phyloP scores from a whole-genome alignment of 2,888 invertebrate genomes.

The Calephelis perditalis region DNA sequence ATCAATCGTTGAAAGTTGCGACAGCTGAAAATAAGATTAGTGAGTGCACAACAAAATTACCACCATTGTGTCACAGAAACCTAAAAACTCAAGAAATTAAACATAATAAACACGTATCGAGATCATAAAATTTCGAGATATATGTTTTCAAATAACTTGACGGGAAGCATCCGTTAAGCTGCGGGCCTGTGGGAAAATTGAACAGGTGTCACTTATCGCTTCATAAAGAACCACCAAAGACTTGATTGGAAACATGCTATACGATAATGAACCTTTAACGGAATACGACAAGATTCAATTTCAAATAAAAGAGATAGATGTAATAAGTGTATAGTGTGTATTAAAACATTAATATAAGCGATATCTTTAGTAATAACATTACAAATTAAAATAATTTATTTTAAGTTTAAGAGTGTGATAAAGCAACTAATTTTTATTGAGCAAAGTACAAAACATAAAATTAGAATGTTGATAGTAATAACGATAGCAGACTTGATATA shows the following conservation, averaged over 20 bases:
- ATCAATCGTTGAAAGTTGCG: no score
- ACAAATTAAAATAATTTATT: no score
- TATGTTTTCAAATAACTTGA: conserved; percentile 47
- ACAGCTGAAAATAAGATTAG: no score
- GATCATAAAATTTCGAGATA: conserved; percentile 20
- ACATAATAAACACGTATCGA: conserved; percentile 6
- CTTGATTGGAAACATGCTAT: conserved; percentile 36
- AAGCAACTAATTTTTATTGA: no score
- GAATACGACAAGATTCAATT: not conserved
- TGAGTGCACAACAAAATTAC: no score
- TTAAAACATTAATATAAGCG: no score
- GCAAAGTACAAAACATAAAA: no score
- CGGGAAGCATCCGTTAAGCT: conserved; percentile 58
- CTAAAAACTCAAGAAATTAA: no score
- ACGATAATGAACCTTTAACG: conserved; percentile 26
- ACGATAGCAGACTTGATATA: no score
- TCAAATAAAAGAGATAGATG: not conserved
- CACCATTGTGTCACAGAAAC: no score
- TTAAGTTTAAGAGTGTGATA: no score
- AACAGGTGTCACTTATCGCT: conserved; percentile 69
- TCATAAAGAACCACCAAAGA: conserved; percentile 39
- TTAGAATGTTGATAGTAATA: no score
- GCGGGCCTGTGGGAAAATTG: conserved; percentile 61
- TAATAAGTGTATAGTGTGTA: not conserved
- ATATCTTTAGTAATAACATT: not conserved